Base-by-base conservation (phyloP, 2,113 vertebrate genomes). In the Ptilonorhynchus violaceus region DNA sequence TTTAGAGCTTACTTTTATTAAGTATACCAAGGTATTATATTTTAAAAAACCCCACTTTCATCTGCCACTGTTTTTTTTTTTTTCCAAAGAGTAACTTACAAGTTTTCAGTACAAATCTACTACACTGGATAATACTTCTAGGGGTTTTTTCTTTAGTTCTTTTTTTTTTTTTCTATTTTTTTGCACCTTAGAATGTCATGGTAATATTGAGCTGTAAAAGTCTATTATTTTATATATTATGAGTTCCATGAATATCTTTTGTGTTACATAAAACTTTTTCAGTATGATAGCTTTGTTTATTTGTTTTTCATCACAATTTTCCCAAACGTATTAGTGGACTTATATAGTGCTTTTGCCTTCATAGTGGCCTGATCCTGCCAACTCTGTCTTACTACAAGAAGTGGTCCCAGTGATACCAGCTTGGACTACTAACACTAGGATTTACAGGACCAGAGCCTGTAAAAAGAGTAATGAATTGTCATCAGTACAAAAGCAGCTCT, bases 1-100 rank as follows among this genome's bases (percentile, higher is more conserved):
- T 99, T 96, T 99, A 99, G 98, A 98, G 96, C 98, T 99, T 98
- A 98, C 96, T 98, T 99, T 98, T 98, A 98, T 98, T 97, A 98
- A 98, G 97, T 97, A 96, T 98, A 98, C 87, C 31, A 16, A 98
- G 97, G 95, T 98, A 98, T 98, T 98, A 95, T 98, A 98, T 98
- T 98, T 98, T 84, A 97, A 97, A 95, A 96, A 92, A 89, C 72
- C 0, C 1, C 97, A 97, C 72, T 93, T 98, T 98, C 95, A 96
- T 98, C 97, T 96, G 89, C 96, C 97, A 98, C 98, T 97, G 88
- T 47, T 98, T 97, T 88, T 96, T 96, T 96, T 97, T 64, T 69
- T 72, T 50, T 39, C 20, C 88, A 97, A 97, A 93, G 96, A 97
- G 94, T 98, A 98, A 98, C 96, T 98, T 98, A 96, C 95, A 97